These are phyloP conservation scores for Sinotaia quadrata DNA, from an alignment of 2,888 invertebrate genomes.

Conservation along the genomic window DNA sequence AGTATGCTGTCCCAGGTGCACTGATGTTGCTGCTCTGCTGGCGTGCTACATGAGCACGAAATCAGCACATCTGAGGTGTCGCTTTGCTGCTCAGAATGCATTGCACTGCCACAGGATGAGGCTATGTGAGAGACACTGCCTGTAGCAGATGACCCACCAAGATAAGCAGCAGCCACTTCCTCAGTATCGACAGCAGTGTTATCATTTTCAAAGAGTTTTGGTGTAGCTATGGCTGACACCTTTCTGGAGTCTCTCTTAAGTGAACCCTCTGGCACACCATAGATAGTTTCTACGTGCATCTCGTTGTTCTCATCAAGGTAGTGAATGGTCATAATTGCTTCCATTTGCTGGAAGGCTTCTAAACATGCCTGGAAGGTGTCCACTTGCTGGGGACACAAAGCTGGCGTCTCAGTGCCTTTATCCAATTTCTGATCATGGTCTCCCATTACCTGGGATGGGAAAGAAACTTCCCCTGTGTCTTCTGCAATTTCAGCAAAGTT, in stretches of 20 bases:
- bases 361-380: conserved; percentile 4
- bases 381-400: not conserved
- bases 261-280: conserved; percentile 1
- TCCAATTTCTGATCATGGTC: not conserved
- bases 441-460: not conserved
- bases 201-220: too few relatives aligned
- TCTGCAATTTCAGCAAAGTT: not conserved
- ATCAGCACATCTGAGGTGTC: too few relatives aligned
- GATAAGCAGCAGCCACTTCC: too few relatives aligned
- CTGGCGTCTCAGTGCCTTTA: not conserved
- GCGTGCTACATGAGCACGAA: too few relatives aligned
- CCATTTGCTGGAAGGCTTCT: conserved; percentile 3
- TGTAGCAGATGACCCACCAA: too few relatives aligned
- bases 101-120: too few relatives aligned
- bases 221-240: too few relatives aligned
- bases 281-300: conserved; percentile 2
- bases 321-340: not conserved
- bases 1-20: not conserved
- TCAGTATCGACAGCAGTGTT: too few relatives aligned
- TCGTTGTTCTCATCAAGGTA: conserved; percentile 1
- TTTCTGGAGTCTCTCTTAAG: too few relatives aligned
- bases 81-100: too few relatives aligned
- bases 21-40: not conserved
- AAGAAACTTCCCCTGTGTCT: not conserved
- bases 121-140: too few relatives aligned